A percentile compares a stretch with the other conserved stretches of the same genome.
These are phyloP conservation scores for Drosophila tani DNA, from an alignment of 1,140 invertebrate species.

Conservation along the genomic window DNA sequence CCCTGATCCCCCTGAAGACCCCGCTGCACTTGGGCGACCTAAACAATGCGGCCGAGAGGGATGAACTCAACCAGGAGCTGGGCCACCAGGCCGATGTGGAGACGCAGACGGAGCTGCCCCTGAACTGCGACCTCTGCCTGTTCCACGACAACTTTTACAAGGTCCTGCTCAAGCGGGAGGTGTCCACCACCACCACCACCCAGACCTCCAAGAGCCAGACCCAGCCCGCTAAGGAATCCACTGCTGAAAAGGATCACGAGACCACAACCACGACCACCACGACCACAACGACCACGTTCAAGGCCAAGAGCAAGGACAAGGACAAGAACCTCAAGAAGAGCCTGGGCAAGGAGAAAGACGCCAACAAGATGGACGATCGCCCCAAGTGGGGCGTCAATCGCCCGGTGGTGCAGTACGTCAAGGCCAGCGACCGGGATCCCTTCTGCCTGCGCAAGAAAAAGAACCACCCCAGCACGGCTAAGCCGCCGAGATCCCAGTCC, in stretches of 20 bases:
- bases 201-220: slow-evolving; percentile 77
- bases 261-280: slow-evolving; percentile 83
- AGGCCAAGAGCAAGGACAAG: slow-evolving; percentile 78
- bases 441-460: slow-evolving; percentile 85
- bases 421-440: slow-evolving; percentile 90
- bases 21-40: background rate
- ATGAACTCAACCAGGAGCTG: slow-evolving; percentile 2
- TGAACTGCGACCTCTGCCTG: slow-evolving; percentile 78
- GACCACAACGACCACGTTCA: slow-evolving; percentile 82
- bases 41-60: background rate
- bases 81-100: slow-evolving; percentile 65
- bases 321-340: slow-evolving; percentile 64
- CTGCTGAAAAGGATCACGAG: slow-evolving; percentile 73
- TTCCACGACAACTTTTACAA: slow-evolving; percentile 84
- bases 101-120: slow-evolving; percentile 78
- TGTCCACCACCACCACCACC: slow-evolving; percentile 82
- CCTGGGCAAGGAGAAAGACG: slow-evolving; percentile 63
- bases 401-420: slow-evolving; percentile 88
- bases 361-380: slow-evolving; percentile 85
- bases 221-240: slow-evolving; percentile 62
- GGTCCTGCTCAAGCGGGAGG: slow-evolving; percentile 77
- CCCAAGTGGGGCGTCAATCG: slow-evolving; percentile 88
- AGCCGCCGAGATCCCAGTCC: slow-evolving; percentile 69
- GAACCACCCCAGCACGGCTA: slow-evolving; percentile 53
- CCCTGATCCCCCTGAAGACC: slow-evolving; percentile 65